phyloP scores from a whole-genome alignment of 2,797 vertebrate species.

The Phoebastria nigripes region DNA sequence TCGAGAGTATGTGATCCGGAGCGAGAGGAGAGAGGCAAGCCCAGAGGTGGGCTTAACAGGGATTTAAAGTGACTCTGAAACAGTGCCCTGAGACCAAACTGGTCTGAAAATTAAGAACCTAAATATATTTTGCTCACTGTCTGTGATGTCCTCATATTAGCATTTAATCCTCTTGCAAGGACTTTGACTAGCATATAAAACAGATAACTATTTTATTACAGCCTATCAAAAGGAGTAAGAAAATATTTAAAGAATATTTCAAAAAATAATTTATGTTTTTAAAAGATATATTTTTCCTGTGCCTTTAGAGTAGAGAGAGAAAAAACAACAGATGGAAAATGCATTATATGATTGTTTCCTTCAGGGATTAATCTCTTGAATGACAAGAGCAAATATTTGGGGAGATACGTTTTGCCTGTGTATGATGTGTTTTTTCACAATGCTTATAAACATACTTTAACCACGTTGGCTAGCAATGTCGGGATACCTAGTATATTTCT shows the following conservation, averaged over 20 bases:
- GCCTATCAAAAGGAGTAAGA: not conserved
- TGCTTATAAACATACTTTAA: not conserved
- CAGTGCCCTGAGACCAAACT: not conserved
- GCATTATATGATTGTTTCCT: not conserved
- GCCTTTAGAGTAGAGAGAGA: not conserved
- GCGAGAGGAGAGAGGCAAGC: not conserved
- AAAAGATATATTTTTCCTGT: not conserved
- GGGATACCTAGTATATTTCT: not conserved
- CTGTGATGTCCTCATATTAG: not conserved
- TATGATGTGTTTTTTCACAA: not conserved
- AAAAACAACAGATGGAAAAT: not conserved
- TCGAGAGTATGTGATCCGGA: not conserved
- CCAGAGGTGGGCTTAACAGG: not conserved
- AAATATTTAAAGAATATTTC: not conserved
- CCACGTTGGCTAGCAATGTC: not conserved
- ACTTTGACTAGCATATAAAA: not conserved
- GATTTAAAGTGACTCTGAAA: not conserved
- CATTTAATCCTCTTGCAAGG: not conserved
- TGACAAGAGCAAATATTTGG: not conserved
- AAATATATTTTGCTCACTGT: not conserved
- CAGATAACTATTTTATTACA: not conserved
- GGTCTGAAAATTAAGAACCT: not conserved
- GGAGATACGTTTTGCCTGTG: not conserved
- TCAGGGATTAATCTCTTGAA: not conserved
- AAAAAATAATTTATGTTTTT: not conserved